Conservation (phyloP, 2,797 vertebrate species). For the Brotula barbata region DNA sequence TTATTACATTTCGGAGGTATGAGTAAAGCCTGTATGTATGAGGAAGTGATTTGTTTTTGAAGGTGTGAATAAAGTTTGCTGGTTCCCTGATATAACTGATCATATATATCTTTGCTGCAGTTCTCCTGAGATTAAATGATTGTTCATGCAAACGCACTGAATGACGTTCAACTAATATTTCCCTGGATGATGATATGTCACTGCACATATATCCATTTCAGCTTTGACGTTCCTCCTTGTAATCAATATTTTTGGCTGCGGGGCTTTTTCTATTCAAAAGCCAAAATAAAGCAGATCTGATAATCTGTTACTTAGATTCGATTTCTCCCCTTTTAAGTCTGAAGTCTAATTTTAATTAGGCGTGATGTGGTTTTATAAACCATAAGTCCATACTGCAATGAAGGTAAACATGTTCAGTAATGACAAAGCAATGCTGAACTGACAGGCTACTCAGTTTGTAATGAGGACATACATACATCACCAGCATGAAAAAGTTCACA, state of each 20-base stretch:
- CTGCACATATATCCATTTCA: conserved; percentile 13
- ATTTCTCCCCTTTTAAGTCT: too few relatives aligned
- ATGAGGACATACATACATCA: neutral
- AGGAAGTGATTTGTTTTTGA: conserved; percentile 10
- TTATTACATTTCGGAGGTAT: conserved; percentile 6
- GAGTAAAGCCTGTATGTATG: conserved; percentile 14
- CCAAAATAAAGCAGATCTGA: too few relatives aligned
- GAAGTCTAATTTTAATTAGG: too few relatives aligned
- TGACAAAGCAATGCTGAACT: neutral
- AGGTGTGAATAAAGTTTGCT: conserved; percentile 67
- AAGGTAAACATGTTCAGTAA: neutral
- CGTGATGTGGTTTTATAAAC: neutral
- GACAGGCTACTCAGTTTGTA: neutral
- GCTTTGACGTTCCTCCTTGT: neutral
- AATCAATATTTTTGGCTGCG: neutral
- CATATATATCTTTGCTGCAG: neutral
- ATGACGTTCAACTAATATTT: conserved; percentile 38
- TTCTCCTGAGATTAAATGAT: neutral
- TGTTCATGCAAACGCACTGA: conserved; percentile 1
- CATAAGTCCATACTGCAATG: too few relatives aligned
- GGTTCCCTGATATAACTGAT: conserved; percentile 5
- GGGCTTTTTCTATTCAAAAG: neutral
- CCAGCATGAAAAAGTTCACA: neutral
- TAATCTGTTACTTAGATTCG: too few relatives aligned
- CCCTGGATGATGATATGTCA: conserved; percentile 9